Evolutionary conservation across 2,113 vertebrate genomes (phyloP), one percentile per base, ranked within the genome.

Genomic region (Haemorhous mexicanus): DNA sequence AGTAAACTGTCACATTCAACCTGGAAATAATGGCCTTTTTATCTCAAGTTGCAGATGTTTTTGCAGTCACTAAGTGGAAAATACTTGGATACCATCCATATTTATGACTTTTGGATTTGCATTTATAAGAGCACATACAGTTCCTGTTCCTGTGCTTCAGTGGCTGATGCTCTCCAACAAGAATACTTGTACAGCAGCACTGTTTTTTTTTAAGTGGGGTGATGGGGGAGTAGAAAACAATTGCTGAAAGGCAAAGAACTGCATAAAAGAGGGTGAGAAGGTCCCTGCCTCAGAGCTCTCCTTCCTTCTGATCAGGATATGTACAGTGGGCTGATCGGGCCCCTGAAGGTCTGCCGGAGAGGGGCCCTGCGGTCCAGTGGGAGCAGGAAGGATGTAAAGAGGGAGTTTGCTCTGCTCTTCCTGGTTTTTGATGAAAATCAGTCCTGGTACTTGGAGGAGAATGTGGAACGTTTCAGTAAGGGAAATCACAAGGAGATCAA

Each of bases 341-440:
- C 98, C 39, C 92, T 98, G 84, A 93, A 91, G 70, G 79, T 98
- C 84, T 98, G 98, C 87, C 90, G 82, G 83, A 97, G 97, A 84
- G 98, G 97, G 3, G n/a, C 83, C 3, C 93, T 98, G 81, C 59
- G 11, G 4, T 5, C 94, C 4, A 12, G 72, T 43, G 98, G 98
- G 12, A 13, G 75, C 77, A 95, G 97, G 35, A 97, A 73, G 87
- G 97, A 97, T 44, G 55, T 98, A 7, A 95, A 94, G 90, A 91
- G 89, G n/a, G 98, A 98, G 87, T 98, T 98, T 95, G 97, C 97
- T n/a, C 97, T 98, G 7, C 95, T 98, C 28, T 98, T 98, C 95
- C 94, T 98, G 92, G 95, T 98, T 62, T 98, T 98, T 96, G 98
- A 98, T 97, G 98, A 98, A 81, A 98, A 98, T 68, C 93, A 97